Base-by-base conservation (phyloP, 1,140 invertebrate genomes). In the Tribolium madens region DNA sequence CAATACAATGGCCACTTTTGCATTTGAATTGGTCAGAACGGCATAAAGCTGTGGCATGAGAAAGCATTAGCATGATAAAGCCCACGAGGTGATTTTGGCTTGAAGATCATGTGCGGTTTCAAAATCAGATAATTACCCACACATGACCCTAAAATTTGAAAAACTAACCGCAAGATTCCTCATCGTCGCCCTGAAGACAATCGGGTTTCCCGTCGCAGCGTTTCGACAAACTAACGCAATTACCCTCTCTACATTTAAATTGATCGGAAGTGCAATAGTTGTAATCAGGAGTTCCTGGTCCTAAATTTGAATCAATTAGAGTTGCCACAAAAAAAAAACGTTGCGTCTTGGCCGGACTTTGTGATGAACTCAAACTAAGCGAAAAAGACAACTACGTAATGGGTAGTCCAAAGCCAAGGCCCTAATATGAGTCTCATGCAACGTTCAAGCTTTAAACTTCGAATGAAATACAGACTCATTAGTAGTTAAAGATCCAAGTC, bases 21-120 rank as follows among this genome's bases (percentile, higher is more conserved):
- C 94, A 95, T 84, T 85, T 89, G 87, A 93, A 95, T 86, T 92
- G 89, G 81, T 87, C 86, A 79, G 83, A 81, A 82, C 85, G 86
- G 87, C 91, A 92, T 85, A 84, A 85, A 86, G 86, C 85, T 87
- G 72, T 60, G 47, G 18, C 36, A 48, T 71, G 36, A 71, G 15
- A n/a, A 53, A 73, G 46, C 46, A 73, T 73, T 73, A 73, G 48
- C 48, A 73, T 33, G 71, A 73, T 73, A 73, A 73, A 73, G 71
- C 71, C 52, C 48, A 73, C 46, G 42, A 50, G 50, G 70, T 14
- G 15, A 12, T 52, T 64, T 33, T 64, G 21, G 12, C 6, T 9
- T 6, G 10, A 33, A 64, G 26, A 6, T 64, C 57, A 64, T 64
- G 57, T 42, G 36, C 0, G 81, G 86, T 52, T 47, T 13, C 2